These are phyloP conservation scores for Jordanella pulchra DNA, from an alignment of 2,797 vertebrate genomes.

Conservation along the genomic window DNA sequence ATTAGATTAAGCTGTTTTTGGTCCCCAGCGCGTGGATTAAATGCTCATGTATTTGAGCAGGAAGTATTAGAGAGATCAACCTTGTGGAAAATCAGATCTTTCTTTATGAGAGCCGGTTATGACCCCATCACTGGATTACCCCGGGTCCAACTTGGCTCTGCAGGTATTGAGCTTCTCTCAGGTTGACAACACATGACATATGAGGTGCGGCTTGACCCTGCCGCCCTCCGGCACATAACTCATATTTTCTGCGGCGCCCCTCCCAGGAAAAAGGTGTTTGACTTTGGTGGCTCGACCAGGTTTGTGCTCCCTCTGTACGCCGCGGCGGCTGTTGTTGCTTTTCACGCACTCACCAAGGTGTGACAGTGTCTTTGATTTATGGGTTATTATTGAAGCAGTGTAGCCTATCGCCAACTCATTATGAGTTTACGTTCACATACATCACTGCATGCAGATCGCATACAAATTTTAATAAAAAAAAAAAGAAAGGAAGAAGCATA, in stretches of 20 bases:
- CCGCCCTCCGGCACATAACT: constrained; percentile 65
- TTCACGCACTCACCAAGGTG: constrained; percentile 67
- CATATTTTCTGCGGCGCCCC: constrained; percentile 61
- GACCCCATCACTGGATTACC: constrained; percentile 75
- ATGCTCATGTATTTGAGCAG: constrained; percentile 68
- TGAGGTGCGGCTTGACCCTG: constrained; percentile 70
- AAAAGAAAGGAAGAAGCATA: constrained; percentile 49
- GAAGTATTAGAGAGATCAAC: constrained; percentile 76
- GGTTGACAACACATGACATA: constrained; percentile 75
- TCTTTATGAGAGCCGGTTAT: constrained; percentile 67
- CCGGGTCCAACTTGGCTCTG: constrained; percentile 65
- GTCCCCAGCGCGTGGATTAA: constrained; percentile 74
- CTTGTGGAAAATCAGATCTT: constrained; percentile 75
- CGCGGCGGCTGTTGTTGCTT: constrained; percentile 64
- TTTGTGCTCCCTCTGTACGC: constrained; percentile 53
- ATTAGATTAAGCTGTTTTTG: constrained; percentile 78
- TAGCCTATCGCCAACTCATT: constrained; percentile 80
- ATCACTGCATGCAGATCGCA: constrained; percentile 71
- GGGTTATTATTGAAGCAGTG: constrained; percentile 81
- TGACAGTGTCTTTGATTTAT: constrained; percentile 80
- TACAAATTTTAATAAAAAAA: constrained; percentile 53
- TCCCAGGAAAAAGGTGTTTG: constrained; percentile 64
- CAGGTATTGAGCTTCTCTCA: constrained; percentile 68
- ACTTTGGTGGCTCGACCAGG: constrained; percentile 63
- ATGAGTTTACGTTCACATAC: constrained; percentile 79